phyloP scores from a whole-genome alignment of 92 coral and sea anemone species.

The Virgularia gustaviana region DNA sequence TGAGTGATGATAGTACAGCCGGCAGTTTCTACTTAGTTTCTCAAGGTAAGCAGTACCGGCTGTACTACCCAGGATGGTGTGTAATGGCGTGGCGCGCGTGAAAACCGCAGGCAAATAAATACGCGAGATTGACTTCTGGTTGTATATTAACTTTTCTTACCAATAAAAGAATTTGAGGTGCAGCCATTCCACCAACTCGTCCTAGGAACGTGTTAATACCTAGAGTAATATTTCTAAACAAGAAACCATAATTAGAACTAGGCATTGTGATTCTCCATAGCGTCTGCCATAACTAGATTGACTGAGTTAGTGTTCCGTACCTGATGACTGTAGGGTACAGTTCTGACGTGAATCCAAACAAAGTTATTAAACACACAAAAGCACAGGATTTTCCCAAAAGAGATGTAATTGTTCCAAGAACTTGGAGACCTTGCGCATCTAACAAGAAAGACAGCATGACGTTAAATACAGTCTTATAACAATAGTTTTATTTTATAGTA shows the following conservation, averaged over 20 bases:
- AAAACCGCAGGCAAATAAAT: too few species aligned
- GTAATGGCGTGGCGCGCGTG: slow-evolving; percentile 53
- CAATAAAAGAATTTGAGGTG: slow-evolving; percentile 22
- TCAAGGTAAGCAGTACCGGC: too few species aligned
- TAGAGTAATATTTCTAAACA: slow-evolving; percentile 21
- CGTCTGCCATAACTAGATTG: neutral
- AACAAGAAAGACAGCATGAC: too few species aligned
- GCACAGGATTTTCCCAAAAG: slow-evolving; percentile 5
- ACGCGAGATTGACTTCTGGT: slow-evolving; percentile 28
- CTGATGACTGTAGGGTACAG: slow-evolving; percentile 21
- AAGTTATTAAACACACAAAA: neutral
- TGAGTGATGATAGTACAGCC: too few species aligned
- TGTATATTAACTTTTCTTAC: slow-evolving; percentile 28
- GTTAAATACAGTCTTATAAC: too few species aligned
- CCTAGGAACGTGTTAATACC: slow-evolving; percentile 19
- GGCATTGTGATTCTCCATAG: neutral
- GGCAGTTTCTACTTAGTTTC: too few species aligned
- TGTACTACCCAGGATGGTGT: slow-evolving; percentile 77
- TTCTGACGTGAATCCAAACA: slow-evolving; percentile 11
- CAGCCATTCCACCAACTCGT: slow-evolving; percentile 36
- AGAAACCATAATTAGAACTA: neutral
- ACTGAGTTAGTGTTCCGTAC: neutral
- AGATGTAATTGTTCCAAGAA: slow-evolving; percentile 1
- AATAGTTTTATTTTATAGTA: too few species aligned
- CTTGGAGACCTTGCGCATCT: too few species aligned